Percentiles rank a stretch among this genome's conserved stretches.
Evolutionary conservation across 2,888 invertebrate genomes (phyloP).

Genomic region (Cremastinae sp.): DNA sequence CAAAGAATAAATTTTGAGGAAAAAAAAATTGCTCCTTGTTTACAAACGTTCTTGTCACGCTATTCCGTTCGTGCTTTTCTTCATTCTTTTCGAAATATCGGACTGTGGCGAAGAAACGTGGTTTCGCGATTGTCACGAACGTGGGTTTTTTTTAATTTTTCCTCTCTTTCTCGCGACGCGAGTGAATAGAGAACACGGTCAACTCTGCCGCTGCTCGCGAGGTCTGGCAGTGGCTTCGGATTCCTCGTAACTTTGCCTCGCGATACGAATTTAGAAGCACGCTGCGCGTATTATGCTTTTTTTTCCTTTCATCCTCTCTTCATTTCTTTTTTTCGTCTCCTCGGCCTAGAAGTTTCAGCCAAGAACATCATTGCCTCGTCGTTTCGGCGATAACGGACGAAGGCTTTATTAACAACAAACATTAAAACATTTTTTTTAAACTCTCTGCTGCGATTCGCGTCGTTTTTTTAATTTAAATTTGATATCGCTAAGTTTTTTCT

Average conservation of each 20-base stretch:
- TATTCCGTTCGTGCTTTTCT: slow-evolving; percentile 6
- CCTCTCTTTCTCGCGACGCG: slow-evolving; percentile 30
- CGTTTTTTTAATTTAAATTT: too few relatives aligned
- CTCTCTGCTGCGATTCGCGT: too few relatives aligned
- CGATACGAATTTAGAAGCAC: slow-evolving; percentile 70
- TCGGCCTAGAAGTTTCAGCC: slow-evolving; percentile 48
- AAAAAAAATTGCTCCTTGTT: slow-evolving; percentile 6
- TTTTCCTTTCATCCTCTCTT: slow-evolving; percentile 31
- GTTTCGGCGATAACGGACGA: neutral
- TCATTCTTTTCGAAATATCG: slow-evolving; percentile 2
- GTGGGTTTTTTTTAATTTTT: slow-evolving; percentile 1
- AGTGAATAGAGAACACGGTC: slow-evolving; percentile 60
- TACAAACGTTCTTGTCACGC: slow-evolving; percentile 3
- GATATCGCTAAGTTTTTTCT: too few relatives aligned
- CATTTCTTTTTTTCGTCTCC: slow-evolving; percentile 26
- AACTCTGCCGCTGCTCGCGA: slow-evolving; percentile 54
- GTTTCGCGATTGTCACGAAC: neutral
- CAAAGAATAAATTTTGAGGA: neutral
- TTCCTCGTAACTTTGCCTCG: slow-evolving; percentile 65
- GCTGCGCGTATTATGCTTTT: slow-evolving; percentile 10
- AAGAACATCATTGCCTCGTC: slow-evolving; percentile 9
- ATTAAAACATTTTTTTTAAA: neutral
- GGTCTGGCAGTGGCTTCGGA: slow-evolving; percentile 69
- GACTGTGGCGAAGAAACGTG: slow-evolving; percentile 2
- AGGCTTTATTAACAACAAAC: neutral